Conservation (phyloP, 2,113 vertebrate species). For the Pygoscelis antarcticus region DNA sequence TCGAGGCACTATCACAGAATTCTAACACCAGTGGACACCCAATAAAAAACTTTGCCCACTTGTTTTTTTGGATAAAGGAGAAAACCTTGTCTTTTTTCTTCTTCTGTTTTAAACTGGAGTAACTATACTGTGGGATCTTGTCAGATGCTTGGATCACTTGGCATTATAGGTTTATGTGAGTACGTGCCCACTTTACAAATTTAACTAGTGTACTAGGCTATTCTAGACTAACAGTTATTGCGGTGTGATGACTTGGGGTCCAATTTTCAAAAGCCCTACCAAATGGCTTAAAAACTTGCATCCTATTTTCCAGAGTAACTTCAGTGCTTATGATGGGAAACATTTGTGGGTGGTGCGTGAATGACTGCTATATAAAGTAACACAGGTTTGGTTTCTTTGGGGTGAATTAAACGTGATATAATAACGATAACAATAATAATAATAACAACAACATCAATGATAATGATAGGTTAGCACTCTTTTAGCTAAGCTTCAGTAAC, state of each 20-base stretch:
- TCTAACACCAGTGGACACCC: neutral
- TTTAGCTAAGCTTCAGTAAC: neutral
- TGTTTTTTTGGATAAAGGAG: neutral
- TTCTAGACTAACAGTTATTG: neutral
- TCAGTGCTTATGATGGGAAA: neutral
- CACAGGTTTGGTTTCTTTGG: neutral
- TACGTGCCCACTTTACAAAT: neutral
- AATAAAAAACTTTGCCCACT: neutral
- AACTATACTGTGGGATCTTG: neutral
- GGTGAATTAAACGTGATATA: neutral
- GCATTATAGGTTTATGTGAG: neutral
- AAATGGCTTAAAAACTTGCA: neutral
- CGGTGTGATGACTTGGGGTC: neutral
- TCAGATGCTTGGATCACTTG: neutral
- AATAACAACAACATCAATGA: neutral
- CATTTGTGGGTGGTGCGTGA: neutral
- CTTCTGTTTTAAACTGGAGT: neutral
- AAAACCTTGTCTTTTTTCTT: neutral
- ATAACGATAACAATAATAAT: neutral
- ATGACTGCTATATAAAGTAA: neutral
- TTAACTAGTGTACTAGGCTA: neutral
- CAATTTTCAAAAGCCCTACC: neutral
- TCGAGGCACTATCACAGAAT: neutral
- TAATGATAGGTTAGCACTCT: neutral
- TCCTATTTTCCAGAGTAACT: neutral